phyloP scores from a whole-genome alignment of 2,797 vertebrate genomes.

The Loriculus beryllinus region DNA sequence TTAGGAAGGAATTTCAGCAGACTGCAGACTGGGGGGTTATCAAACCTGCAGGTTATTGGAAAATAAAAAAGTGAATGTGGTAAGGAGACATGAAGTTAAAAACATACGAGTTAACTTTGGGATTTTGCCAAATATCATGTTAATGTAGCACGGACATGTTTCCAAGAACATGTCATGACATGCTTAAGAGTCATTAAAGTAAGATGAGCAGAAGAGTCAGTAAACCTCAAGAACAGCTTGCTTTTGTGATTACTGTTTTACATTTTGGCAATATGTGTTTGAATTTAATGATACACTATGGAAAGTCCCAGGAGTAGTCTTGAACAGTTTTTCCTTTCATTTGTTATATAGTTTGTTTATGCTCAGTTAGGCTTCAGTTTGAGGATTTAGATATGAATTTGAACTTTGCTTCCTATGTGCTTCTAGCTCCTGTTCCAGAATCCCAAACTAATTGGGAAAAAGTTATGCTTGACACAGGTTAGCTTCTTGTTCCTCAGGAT shows the following conservation, averaged over 20 bases:
- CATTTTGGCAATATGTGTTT: constrained; percentile 3
- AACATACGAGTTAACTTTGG: neutral
- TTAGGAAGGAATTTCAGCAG: neutral
- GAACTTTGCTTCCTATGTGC: neutral
- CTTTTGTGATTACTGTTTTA: constrained; percentile 6
- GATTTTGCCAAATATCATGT: neutral
- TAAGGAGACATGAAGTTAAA: neutral
- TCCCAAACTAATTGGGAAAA: neutral
- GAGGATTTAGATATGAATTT: neutral
- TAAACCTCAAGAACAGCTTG: neutral
- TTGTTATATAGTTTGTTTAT: neutral
- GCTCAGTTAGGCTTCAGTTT: neutral
- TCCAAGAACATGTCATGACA: neutral
- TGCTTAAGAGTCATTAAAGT: neutral
- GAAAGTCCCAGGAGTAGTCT: constrained; percentile 21
- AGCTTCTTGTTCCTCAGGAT: neutral
- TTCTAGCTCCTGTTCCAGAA: neutral
- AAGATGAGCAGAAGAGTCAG: neutral
- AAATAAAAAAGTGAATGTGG: fast-evolving
- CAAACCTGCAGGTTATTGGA: neutral
- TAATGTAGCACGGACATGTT: neutral
- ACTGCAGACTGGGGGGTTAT: neutral
- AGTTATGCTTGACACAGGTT: neutral
- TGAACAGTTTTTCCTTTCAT: neutral
- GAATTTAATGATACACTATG: neutral